Evolutionary conservation across 2,113 vertebrate genomes (phyloP), one percentile per base, ranked within the genome.

Genomic region (Climacteris rufus): DNA sequence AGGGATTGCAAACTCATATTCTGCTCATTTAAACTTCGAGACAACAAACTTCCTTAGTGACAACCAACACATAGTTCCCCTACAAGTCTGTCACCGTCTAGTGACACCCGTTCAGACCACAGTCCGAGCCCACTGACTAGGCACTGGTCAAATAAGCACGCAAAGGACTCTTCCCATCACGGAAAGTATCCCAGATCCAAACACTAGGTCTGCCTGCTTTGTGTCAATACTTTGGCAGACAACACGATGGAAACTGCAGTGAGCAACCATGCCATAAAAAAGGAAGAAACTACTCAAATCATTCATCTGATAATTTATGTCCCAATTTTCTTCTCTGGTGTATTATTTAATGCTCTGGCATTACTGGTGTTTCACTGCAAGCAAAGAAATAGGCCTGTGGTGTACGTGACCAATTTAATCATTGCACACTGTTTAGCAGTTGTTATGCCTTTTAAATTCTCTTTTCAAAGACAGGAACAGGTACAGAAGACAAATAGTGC

Each of bases 351-450:
- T 40, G 54, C 65, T 16, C 33, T 97, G 69, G 93, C 94, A 2
- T 70, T 98, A 35, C 83, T 97, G 94, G 89, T 93, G 11, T 96
- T 98, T 81, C 95, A 88, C 88, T 61, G 66, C 60, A 96, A 78
- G 69, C 56, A 96, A 77, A 94, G 15, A 30, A 94, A 70, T 39
- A 96, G 91, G 94, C 94, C 91, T 88, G 1, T 80, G 71, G 7
- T 97, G 33, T 97, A 95, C 82, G 93, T 97, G 93, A 96, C 63
- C 81, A 97, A 74, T 84, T 96, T 98, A 91, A 94, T 92, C 3
- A 28, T 2, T 49, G 94, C 96, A 9, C 96, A 96, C 70, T 80
- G 77, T 47, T 68, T 96, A 53, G 88, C 96, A 24, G 77, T 97
- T 2, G 13, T 72, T 50, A 54, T 98, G 63, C 97, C 97, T 52